Percentiles rank a stretch among this genome's conserved stretches.
phyloP scores from a whole-genome alignment of 2,113 vertebrate species.

The Mustelus asterias region DNA sequence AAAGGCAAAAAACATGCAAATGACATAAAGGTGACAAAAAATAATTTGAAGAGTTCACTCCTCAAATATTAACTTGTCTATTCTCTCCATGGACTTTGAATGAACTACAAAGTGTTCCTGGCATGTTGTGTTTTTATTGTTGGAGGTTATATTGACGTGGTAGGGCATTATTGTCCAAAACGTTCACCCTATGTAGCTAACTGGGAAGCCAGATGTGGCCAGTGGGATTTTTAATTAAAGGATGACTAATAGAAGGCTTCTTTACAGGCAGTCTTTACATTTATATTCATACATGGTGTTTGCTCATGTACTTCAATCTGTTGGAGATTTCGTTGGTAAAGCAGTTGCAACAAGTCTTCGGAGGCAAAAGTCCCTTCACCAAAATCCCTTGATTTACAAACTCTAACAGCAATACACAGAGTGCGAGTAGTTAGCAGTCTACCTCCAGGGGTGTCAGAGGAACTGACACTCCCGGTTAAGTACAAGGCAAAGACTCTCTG shows the following conservation, averaged over 20 bases:
- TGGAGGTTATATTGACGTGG: neutral
- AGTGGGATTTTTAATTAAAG: neutral
- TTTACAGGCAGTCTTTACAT: neutral
- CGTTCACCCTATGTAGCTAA: neutral
- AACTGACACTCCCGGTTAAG: too few species aligned
- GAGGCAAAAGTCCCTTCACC: too few species aligned
- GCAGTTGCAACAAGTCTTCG: too few species aligned
- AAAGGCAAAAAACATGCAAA: neutral
- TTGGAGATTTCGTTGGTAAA: neutral
- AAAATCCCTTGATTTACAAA: too few species aligned
- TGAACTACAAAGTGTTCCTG: neutral
- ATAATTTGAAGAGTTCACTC: neutral
- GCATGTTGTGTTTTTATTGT: neutral
- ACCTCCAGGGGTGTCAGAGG: too few species aligned
- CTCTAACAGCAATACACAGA: too few species aligned
- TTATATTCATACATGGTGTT: neutral
- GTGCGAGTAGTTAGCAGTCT: too few species aligned
- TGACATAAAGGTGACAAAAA: neutral
- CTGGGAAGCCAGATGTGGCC: neutral
- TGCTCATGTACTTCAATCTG: neutral
- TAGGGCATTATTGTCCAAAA: neutral
- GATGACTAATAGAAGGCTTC: neutral
- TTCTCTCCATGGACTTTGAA: neutral
- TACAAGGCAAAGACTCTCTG: too few species aligned
- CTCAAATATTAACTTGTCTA: neutral